Evolutionary conservation across 2,113 vertebrate genomes (phyloP), one percentile per base, ranked within the genome.

Genomic region (Gambusia holbrooki): DNA sequence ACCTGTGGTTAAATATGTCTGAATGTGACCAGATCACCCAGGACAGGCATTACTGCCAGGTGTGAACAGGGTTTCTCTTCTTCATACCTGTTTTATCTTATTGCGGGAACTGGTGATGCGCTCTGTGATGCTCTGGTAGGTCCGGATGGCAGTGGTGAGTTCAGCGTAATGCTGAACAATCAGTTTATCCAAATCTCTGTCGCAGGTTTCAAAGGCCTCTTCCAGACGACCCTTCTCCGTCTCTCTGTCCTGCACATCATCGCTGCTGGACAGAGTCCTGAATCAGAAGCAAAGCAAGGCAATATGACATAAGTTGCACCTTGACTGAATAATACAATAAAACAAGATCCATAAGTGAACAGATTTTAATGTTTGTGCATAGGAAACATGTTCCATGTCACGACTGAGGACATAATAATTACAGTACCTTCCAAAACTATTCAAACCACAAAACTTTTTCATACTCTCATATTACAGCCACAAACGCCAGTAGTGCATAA

Each of bases 121-220:
- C 89, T 99, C 98, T 0, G 98, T 99, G 94, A 99, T 99, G 93
- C 97, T 99, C 93, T 99, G 97, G 94, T 99, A 99, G 0, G 97
- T 99, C 88, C 96, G 94, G 87, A 99, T 99, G 48, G 98, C 98
- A 0, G 98, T 99, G 17, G 97, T 99, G 42, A 99, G 90, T 77
- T 99, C 98, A 0, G 96, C 98, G 87, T 98, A 98, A 91, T 99
- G 98, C 89, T 98, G 97, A 32, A 98, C 96, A 0, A 99, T 99
- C 80, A 97, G 86, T 71, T 97, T 93, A 62, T 99, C 98, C 88
- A 99, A 84, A 78, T 96, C 96, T 4, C 92, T 93, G 88, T 99
- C 98, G 1, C 97, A 98, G 0, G 96, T 98, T 87, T 99, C 98
- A 2, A 99, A 99, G 3, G 98, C 98, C 72, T 99, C 97, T 82